A percentile compares a stretch with the other conserved stretches of the same genome.
Conservation (phyloP, 2,888 invertebrate genomes). For the Ophion ventricosus region DNA sequence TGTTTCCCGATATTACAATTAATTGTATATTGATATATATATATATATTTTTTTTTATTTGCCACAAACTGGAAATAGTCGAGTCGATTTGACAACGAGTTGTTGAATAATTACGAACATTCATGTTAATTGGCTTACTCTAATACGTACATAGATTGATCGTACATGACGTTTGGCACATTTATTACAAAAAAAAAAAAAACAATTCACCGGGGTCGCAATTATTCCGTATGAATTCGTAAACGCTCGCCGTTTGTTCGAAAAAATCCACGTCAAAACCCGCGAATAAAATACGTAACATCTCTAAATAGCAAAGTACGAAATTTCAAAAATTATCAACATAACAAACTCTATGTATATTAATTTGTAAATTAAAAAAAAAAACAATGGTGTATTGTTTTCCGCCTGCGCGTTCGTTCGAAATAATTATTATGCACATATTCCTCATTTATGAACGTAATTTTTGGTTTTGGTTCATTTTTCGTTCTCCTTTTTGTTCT, state of each 20-base stretch:
- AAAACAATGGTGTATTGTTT: neutral
- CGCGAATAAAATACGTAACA: slow-evolving; percentile 15
- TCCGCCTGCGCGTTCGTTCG: neutral
- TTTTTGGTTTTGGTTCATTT: slow-evolving; percentile 19
- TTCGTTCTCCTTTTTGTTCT: slow-evolving; percentile 66
- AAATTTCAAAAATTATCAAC: slow-evolving; percentile 43
- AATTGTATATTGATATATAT: slow-evolving; percentile 22
- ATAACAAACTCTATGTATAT: slow-evolving; percentile 3
- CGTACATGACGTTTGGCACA: slow-evolving; percentile 48
- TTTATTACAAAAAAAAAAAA: slow-evolving; percentile 23
- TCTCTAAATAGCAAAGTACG: slow-evolving; percentile 25
- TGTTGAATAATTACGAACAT: slow-evolving; percentile 33
- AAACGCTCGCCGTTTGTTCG: neutral
- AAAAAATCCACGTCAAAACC: slow-evolving; percentile 1
- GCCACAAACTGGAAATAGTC: slow-evolving; percentile 32
- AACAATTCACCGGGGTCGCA: neutral
- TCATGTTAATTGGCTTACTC: neutral
- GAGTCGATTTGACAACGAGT: slow-evolving; percentile 21
- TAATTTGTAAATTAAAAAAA: neutral
- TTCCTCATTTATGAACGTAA: neutral
- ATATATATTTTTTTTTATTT: slow-evolving; percentile 14
- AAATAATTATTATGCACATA: neutral
- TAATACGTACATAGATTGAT: slow-evolving; percentile 40
- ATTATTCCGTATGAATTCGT: neutral
- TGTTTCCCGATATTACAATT: slow-evolving; percentile 1